phyloP scores from a whole-genome alignment of 2,113 vertebrate genomes.

The Ellobius talpinus region DNA sequence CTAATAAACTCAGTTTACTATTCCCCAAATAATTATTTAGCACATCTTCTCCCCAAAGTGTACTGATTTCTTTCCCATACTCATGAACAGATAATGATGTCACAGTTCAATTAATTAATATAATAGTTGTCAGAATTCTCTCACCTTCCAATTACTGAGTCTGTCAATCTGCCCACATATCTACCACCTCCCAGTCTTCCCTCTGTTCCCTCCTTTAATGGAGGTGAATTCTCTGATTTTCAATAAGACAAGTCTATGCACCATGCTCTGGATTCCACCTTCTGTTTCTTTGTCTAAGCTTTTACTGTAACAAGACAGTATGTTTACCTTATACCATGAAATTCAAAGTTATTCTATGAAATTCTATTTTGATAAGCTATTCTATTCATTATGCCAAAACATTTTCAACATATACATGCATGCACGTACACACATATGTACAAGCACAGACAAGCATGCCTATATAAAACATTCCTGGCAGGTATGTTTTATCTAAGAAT shows the following conservation, averaged over 20 bases:
- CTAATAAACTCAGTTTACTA: slow-evolving; percentile 50
- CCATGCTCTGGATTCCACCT: background rate
- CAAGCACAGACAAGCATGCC: background rate
- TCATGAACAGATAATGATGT: background rate
- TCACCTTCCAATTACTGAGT: background rate
- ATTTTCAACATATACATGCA: background rate
- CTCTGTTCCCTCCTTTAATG: background rate
- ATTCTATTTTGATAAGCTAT: background rate
- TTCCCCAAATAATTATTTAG: background rate
- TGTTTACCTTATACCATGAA: background rate
- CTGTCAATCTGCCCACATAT: background rate
- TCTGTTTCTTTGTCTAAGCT: background rate
- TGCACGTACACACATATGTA: background rate
- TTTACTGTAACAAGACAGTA: background rate
- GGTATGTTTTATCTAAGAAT: background rate
- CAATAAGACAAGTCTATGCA: background rate
- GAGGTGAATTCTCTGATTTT: background rate
- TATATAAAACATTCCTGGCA: background rate
- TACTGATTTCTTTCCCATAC: background rate
- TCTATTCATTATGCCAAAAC: slow-evolving; percentile 11
- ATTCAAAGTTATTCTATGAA: background rate
- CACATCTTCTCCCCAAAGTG: background rate
- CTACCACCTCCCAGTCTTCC: background rate
- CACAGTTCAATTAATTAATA: background rate
- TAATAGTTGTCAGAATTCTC: background rate